phyloP scores from a whole-genome alignment of 2,113 vertebrate genomes.

The Cygnus atratus region DNA sequence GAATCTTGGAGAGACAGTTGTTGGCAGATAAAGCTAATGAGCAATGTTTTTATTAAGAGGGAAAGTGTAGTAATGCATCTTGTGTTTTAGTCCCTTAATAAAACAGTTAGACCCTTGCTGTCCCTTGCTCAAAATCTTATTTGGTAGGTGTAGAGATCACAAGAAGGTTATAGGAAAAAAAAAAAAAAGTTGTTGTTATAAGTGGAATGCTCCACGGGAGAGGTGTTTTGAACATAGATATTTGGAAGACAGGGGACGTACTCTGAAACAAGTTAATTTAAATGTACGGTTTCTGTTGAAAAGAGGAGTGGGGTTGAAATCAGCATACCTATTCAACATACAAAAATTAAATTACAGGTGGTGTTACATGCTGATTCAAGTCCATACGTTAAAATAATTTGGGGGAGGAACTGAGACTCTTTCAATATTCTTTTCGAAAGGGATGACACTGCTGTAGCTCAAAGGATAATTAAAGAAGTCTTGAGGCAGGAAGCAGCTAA shows the following conservation, averaged over 20 bases:
- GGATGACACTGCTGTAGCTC: slow-evolving; percentile 29
- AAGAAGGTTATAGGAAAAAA: background rate
- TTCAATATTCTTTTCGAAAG: slow-evolving; percentile 42
- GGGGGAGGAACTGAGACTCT: slow-evolving; percentile 30
- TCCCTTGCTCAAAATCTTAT: background rate
- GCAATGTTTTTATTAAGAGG: background rate
- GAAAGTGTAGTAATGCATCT: background rate
- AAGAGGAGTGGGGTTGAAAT: slow-evolving; percentile 31
- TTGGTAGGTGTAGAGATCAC: background rate
- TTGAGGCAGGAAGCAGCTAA: background rate
- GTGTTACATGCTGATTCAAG: background rate
- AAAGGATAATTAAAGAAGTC: slow-evolving; percentile 37
- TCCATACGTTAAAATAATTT: slow-evolving; percentile 34
- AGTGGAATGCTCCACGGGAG: background rate
- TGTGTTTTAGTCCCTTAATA: background rate
- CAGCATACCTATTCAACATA: background rate
- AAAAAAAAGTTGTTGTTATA: background rate
- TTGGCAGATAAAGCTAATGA: background rate
- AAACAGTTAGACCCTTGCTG: background rate
- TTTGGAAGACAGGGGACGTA: slow-evolving; percentile 5
- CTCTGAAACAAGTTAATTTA: background rate
- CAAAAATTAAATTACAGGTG: slow-evolving; percentile 57
- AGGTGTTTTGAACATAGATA: background rate
- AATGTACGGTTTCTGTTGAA: slow-evolving; percentile 1
- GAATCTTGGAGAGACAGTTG: background rate